Base-by-base conservation (phyloP, 2,113 vertebrate species). In the Epinephelus fuscoguttatus region DNA sequence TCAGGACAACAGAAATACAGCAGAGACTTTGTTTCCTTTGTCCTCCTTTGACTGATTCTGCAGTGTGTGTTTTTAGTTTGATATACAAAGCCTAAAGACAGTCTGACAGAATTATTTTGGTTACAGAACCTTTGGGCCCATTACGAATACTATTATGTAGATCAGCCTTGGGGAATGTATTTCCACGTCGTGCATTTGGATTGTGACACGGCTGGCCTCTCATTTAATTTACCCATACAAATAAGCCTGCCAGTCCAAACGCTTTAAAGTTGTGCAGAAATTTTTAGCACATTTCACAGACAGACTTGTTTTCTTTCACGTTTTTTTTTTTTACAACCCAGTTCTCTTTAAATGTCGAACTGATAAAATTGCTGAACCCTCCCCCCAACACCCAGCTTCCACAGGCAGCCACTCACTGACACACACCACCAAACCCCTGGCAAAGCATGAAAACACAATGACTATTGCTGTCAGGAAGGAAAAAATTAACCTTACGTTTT, bases 141-240 rank as follows among this genome's bases (percentile, higher is more conserved):
- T 89, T 91, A 83, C 6, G 47, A 91, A 91, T 88, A 89, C 78
- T 89, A 80, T 90, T 92, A 91, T 93, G 90, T 50, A 90, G 87
- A 90, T 92, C 80, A 84, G 89, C 82, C 88, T 77, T 37, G 63
- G 85, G 90, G 82, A 82, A 87, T 89, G 88, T 89, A 81, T 91
- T 84, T 91, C 81, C 78, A 84, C 63, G 6, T 86, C 72, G 78
- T 79, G 89, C 69, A 37, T 87, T 90, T 90, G 83, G 85, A 85
- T 90, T 90, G 78, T 75, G 88, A 90, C 85, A 90, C 42, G 50
- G 68, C 71, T 84, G 86, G 83, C n/a, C 88, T 86, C 75, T 82
- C 81, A 40, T 86, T 90, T 88, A 75, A 85, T 82, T 89, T 85
- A 73, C 74, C 72, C 80, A 50, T 55, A 75, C 84, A 89, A 90